These are phyloP conservation scores for Pipistrellus pygmaeus DNA, from an alignment of 2,797 vertebrate genomes.

Conservation along the genomic window DNA sequence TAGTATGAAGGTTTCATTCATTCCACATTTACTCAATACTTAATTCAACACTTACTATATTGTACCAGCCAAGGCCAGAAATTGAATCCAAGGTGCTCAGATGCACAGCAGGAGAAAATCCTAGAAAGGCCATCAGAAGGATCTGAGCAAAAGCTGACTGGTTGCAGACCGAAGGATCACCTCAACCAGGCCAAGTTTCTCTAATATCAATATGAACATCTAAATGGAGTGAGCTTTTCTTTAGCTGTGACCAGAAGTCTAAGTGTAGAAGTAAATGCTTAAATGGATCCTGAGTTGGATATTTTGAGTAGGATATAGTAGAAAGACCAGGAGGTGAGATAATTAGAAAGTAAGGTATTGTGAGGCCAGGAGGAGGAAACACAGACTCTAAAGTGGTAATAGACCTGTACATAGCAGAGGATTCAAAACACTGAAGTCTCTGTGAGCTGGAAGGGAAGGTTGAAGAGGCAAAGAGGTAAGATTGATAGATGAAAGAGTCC, in stretches of 20 bases:
- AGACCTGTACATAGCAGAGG: neutral
- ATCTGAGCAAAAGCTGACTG: neutral
- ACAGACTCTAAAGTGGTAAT: neutral
- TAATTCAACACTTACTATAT: neutral
- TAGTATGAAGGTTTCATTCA: neutral
- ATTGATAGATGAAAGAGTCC: neutral
- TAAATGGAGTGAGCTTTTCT: neutral
- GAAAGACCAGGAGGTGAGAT: neutral
- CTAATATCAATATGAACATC: neutral
- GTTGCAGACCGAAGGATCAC: neutral
- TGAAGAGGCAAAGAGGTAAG: neutral
- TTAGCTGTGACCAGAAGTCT: neutral
- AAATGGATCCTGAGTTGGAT: neutral
- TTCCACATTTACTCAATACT: neutral
- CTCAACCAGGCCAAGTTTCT: neutral
- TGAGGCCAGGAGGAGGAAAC: neutral
- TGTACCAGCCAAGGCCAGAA: neutral
- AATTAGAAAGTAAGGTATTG: neutral
- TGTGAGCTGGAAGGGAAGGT: neutral
- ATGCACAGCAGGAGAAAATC: neutral
- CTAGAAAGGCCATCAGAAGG: neutral
- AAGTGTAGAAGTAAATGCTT: neutral
- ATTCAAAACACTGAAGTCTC: neutral
- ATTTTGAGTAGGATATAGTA: neutral
- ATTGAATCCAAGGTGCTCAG: neutral